Conservation (phyloP, 2,797 vertebrate species). For the Leptoclinus maculatus region DNA sequence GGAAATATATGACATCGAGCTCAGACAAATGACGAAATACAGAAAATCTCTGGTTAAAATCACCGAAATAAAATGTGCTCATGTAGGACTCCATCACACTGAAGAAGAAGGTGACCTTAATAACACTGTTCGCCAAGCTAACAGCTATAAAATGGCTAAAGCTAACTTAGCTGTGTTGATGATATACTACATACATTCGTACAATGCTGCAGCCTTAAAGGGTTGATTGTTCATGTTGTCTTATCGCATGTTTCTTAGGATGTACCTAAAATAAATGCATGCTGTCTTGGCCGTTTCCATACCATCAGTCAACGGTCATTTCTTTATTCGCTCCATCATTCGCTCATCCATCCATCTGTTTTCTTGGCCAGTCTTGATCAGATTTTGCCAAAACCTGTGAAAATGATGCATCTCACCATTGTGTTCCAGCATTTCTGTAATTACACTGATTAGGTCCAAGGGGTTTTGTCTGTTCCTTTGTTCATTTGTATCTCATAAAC, state of each 20-base stretch:
- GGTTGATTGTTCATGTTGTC: neutral
- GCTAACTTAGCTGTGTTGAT: neutral
- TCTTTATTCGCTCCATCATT: slow-evolving; percentile 67
- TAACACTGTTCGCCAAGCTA: neutral
- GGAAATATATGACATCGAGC: neutral
- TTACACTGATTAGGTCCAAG: slow-evolving; percentile 75
- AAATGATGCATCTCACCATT: slow-evolving; percentile 72
- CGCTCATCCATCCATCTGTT: slow-evolving; percentile 69
- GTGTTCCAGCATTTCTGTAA: slow-evolving; percentile 71
- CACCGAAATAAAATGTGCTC: neutral
- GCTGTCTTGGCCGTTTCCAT: slow-evolving; percentile 1
- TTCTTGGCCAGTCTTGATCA: slow-evolving; percentile 63
- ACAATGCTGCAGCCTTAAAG: neutral
- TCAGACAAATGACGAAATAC: neutral
- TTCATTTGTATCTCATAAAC: slow-evolving; percentile 68
- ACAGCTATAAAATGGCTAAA: neutral
- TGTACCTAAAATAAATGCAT: neutral
- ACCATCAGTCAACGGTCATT: slow-evolving; percentile 46
- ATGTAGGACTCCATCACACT: neutral
- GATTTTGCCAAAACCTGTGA: slow-evolving; percentile 72
- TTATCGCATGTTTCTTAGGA: neutral
- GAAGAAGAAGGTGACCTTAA: neutral
- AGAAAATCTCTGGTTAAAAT: neutral
- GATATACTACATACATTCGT: neutral
- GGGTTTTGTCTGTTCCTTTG: slow-evolving; percentile 71